Evolutionary conservation across 1,140 invertebrate genomes (phyloP).

Genomic region (Laodelphax striatellus): DNA sequence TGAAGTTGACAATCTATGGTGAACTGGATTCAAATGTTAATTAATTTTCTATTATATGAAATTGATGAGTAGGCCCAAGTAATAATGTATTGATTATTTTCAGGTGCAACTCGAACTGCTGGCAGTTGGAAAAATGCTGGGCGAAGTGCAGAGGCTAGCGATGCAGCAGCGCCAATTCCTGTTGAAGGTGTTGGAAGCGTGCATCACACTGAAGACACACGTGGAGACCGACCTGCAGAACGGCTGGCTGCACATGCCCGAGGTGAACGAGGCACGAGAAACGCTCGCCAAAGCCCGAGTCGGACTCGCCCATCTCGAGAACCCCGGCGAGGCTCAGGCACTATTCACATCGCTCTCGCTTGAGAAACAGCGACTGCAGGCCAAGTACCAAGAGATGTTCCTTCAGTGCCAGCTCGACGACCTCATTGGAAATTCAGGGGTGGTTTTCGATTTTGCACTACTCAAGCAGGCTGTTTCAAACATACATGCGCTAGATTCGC

Average conservation of each 20-base stretch:
- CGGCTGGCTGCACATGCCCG: conserved; percentile 46
- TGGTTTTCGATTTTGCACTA: conserved; percentile 49
- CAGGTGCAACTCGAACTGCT: conserved; percentile 39
- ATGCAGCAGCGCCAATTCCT: conserved; percentile 55
- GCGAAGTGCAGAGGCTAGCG: conserved; percentile 49
- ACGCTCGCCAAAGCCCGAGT: conserved; percentile 45
- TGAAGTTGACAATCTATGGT: background rate
- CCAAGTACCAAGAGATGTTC: conserved; percentile 57
- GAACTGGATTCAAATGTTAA: too few relatives aligned
- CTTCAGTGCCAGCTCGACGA: conserved; percentile 58
- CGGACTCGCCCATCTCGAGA: conserved; percentile 41
- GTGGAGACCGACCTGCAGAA: conserved; percentile 57
- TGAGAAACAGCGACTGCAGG: conserved; percentile 49
- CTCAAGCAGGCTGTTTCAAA: conserved; percentile 49
- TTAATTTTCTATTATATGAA: too few relatives aligned
- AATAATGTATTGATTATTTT: background rate
- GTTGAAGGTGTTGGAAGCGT: conserved; percentile 57
- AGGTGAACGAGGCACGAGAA: conserved; percentile 50
- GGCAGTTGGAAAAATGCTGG: conserved; percentile 40
- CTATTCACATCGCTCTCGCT: conserved; percentile 41
- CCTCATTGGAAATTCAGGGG: conserved; percentile 48
- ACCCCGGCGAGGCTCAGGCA: conserved; percentile 41
- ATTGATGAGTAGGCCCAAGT: too few relatives aligned
- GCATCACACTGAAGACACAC: conserved; percentile 56
- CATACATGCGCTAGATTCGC: conserved; percentile 40